Conservation (phyloP, 2,113 vertebrate species). For the Tragulus kanchil region DNA sequence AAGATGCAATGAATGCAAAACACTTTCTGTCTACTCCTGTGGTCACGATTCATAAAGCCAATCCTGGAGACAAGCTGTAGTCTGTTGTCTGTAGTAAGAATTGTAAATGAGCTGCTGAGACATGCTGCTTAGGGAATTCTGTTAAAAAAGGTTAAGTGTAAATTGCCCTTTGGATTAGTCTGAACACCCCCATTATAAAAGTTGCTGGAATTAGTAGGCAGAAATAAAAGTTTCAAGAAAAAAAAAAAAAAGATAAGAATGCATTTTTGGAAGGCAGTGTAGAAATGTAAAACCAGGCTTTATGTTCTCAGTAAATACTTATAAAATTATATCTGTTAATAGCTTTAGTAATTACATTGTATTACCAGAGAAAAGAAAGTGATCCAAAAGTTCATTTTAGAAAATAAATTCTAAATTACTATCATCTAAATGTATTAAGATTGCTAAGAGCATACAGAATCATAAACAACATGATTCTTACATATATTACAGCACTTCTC, state of each 20-base stretch:
- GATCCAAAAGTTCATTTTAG: constrained; percentile 1
- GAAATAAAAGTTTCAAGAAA: constrained; percentile 45
- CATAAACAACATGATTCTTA: background rate
- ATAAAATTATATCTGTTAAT: background rate
- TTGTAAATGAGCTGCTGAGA: constrained; percentile 76
- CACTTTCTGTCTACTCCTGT: constrained; percentile 65
- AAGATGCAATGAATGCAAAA: constrained; percentile 71
- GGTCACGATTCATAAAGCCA: constrained; percentile 74
- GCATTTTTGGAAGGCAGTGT: background rate
- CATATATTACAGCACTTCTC: background rate
- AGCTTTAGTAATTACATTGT: background rate
- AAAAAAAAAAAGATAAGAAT: background rate
- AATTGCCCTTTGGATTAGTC: constrained; percentile 78
- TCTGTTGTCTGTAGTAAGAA: constrained; percentile 75
- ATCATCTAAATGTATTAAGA: background rate
- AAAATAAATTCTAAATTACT: constrained; percentile 58
- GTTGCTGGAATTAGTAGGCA: constrained; percentile 39
- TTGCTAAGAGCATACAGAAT: background rate
- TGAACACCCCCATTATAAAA: constrained; percentile 72
- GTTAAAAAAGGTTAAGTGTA: constrained; percentile 78
- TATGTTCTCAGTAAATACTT: constrained; percentile 44
- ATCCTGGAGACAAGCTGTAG: constrained; percentile 65
- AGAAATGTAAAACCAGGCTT: background rate
- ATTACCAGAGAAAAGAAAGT: background rate
- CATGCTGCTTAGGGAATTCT: constrained; percentile 75